Evolutionary conservation across 1,140 invertebrate species (phyloP).

Genomic region (Bombus confusus): DNA sequence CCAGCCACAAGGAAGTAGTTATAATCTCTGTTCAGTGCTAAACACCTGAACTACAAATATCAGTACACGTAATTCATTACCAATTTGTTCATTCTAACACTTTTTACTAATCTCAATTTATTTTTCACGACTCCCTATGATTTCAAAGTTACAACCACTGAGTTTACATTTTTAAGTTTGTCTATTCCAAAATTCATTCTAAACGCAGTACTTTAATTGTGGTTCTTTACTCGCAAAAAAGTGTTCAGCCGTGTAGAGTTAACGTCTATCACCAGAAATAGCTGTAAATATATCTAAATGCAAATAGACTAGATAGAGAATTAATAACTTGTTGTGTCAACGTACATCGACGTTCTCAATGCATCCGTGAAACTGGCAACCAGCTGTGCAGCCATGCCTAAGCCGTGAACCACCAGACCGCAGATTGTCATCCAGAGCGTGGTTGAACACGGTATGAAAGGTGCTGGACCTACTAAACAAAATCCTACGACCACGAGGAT

Average conservation of each 20-base stretch:
- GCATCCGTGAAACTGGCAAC: slow-evolving; percentile 92
- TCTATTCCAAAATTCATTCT: too few relatives aligned
- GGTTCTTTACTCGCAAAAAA: too few relatives aligned
- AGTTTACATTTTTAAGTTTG: too few relatives aligned
- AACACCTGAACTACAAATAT: neutral
- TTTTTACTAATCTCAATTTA: neutral
- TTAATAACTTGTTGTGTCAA: neutral
- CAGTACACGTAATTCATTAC: neutral
- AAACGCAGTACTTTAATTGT: too few relatives aligned
- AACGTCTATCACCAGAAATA: neutral
- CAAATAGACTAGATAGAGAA: too few relatives aligned
- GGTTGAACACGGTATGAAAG: slow-evolving; percentile 86
- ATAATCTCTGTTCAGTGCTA: neutral
- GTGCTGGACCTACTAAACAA: slow-evolving; percentile 88
- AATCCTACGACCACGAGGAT: slow-evolving; percentile 87
- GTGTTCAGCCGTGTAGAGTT: too few relatives aligned
- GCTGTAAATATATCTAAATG: too few relatives aligned
- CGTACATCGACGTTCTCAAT: slow-evolving; percentile 89
- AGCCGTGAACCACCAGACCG: slow-evolving; percentile 89
- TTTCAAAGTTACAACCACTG: too few relatives aligned
- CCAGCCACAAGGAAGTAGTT: too few relatives aligned
- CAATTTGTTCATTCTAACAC: neutral
- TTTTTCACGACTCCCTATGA: neutral
- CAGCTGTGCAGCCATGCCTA: slow-evolving; percentile 91
- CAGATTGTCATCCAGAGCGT: slow-evolving; percentile 86